Evolutionary conservation across 1,140 invertebrate genomes (phyloP).

Genomic region (Pectinophora gossypiella): DNA sequence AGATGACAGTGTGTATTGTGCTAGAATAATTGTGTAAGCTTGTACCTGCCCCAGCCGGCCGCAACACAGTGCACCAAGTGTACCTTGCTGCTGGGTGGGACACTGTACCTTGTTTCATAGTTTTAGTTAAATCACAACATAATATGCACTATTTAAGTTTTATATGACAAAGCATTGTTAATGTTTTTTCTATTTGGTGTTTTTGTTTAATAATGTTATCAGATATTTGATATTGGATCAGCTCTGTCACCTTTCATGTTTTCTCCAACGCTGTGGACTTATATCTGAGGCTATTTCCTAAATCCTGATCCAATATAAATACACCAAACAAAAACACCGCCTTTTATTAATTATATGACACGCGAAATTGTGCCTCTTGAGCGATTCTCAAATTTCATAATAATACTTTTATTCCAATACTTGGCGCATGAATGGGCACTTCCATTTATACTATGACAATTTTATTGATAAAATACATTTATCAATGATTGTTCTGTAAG

Average conservation of each 20-base stretch:
- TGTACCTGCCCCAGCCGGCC: slow-evolving; percentile 6
- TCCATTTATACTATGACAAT: slow-evolving; percentile 32
- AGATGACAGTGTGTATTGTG: slow-evolving; percentile 3
- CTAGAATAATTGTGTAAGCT: background rate
- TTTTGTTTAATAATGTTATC: background rate
- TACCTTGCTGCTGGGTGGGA: slow-evolving; percentile 25
- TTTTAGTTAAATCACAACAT: slow-evolving; percentile 44
- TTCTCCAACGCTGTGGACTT: too few relatives aligned
- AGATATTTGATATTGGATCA: background rate
- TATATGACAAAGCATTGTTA: slow-evolving; percentile 53
- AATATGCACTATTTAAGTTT: slow-evolving; percentile 53
- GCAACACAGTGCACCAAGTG: slow-evolving; percentile 36
- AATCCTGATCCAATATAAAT: background rate
- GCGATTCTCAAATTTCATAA: slow-evolving; percentile 12
- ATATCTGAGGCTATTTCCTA: background rate
- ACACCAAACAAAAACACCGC: background rate
- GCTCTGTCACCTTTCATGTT: background rate
- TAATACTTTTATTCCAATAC: background rate
- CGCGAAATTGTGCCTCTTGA: slow-evolving; percentile 10
- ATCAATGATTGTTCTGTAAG: slow-evolving; percentile 52
- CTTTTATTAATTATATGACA: background rate
- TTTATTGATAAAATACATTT: slow-evolving; percentile 32
- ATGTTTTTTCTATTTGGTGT: slow-evolving; percentile 12
- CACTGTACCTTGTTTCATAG: slow-evolving; percentile 31
- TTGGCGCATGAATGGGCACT: slow-evolving; percentile 16